phyloP scores from a whole-genome alignment of 2,113 vertebrate species.

The Petroica traversi region DNA sequence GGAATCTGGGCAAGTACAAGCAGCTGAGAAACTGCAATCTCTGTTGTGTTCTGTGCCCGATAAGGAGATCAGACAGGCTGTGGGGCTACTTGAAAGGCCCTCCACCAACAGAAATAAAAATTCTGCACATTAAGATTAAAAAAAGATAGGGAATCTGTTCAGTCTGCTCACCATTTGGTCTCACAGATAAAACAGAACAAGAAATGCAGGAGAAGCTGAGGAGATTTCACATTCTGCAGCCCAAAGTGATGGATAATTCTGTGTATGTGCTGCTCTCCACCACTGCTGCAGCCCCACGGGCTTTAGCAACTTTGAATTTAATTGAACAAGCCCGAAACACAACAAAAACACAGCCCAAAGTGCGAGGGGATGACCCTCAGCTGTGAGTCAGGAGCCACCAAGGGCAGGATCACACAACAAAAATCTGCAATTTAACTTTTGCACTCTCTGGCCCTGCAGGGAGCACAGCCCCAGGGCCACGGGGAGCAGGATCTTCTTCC shows the following conservation, averaged over 20 bases:
- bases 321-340: not conserved
- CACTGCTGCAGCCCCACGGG: not conserved
- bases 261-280: not conserved
- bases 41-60: not conserved
- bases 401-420: not conserved
- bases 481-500: not conserved
- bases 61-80: not conserved
- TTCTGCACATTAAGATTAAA: conserved; percentile 4
- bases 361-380: not conserved
- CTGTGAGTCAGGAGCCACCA: not conserved
- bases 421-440: not conserved
- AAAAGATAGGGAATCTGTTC: not conserved
- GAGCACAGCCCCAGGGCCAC: accelerated
- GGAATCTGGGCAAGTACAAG: not conserved
- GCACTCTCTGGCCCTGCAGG: accelerated
- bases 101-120: not conserved
- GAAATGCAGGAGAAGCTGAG: not conserved
- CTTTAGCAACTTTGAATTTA: not conserved
- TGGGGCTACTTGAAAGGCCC: not conserved
- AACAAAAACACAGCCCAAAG: not conserved
- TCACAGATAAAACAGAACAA: not conserved
- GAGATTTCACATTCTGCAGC: not conserved
- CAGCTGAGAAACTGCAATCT: not conserved
- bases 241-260: not conserved
- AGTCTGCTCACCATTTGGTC: conserved; percentile 1